Percentiles rank a stretch among this genome's conserved stretches.
phyloP scores from a whole-genome alignment of 2,888 invertebrate species.

The Tanaodytes sp. region DNA sequence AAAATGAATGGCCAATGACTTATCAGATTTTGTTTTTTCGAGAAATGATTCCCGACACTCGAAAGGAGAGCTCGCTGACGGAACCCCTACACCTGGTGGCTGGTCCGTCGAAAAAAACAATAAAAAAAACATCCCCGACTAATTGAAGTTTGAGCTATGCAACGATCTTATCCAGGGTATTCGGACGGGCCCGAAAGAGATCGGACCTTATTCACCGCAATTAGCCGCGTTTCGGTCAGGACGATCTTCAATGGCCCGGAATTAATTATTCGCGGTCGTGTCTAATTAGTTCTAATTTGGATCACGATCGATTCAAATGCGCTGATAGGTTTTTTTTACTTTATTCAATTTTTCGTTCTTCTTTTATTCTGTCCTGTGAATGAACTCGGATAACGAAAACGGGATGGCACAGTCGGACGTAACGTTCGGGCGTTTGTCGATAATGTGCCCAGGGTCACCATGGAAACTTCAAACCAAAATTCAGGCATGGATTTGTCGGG shows the following conservation, averaged over 20 bases:
- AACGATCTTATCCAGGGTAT: conserved; percentile 28
- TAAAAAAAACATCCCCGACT: too few species aligned
- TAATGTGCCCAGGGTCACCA: too few species aligned
- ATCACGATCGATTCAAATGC: conserved; percentile 36
- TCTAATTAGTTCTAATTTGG: conserved; percentile 50
- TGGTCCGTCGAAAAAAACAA: too few species aligned
- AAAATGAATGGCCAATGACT: conserved; percentile 42
- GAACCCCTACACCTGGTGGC: conserved; percentile 24
- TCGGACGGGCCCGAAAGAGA: conserved; percentile 23
- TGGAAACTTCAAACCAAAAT: not conserved
- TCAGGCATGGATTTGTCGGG: not conserved
- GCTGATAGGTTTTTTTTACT: conserved; percentile 35
- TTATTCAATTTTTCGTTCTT: too few species aligned
- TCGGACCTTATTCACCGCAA: conserved; percentile 32
- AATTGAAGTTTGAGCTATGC: conserved; percentile 37
- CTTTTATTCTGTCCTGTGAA: too few species aligned
- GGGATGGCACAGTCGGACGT: conserved; percentile 7
- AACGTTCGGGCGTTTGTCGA: too few species aligned
- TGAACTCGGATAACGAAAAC: conserved; percentile 25
- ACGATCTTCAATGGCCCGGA: conserved; percentile 34
- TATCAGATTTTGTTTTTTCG: conserved; percentile 34
- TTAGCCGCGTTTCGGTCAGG: conserved; percentile 37
- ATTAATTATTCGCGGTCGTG: conserved; percentile 45
- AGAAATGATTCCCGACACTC: conserved; percentile 24
- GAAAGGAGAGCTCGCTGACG: not conserved